Base-by-base conservation (phyloP, 2,888 invertebrate species). In the Diloba caeruleocephala region DNA sequence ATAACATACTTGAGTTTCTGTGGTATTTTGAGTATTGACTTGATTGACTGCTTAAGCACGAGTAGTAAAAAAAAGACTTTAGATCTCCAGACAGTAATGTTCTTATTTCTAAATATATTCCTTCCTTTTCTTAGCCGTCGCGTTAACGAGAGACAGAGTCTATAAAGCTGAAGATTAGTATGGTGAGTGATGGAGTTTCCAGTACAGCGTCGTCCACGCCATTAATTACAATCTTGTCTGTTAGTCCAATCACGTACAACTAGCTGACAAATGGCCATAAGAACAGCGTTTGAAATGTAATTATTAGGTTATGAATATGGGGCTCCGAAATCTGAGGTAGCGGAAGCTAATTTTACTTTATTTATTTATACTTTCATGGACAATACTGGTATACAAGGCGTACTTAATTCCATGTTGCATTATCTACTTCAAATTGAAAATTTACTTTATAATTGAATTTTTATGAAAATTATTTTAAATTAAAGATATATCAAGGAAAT, bases 231-330 rank as follows among this genome's bases (percentile, higher is more conserved):
- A 56, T 50, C 48, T 58, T 46, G 50, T 53, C 46, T 45, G 61
- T 38, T 48, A 76, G 64, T 66, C 78, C 39, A 38, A 65, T 66
- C 80, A 80, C 79, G 81, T 71, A 48, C 51, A 13, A 9, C 28
- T 14, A 45, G 31, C 66, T 80, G 80, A 79, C 76, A 75, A 78
- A 79, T 78, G 79, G 68, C 71, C 71, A 64, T 68, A 71, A 71
- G 72, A 58, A 66, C 51, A 57, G 61, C 59, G 65, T 58, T 46
- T 67, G 64, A 75, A 75, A 73, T 56, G 65, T 68, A 73, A 78
- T 79, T 78, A 76, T 74, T 75, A 67, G 52, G 44, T 32, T 52
- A 28, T 44, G 52, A 51, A 53, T 31, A 41, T 61, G 39, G 57
- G 59, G 56, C 64, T 43, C 49, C 31, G 31, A 62, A 49, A 48